phyloP scores from a whole-genome alignment of 2,797 vertebrate genomes.

The Gobio occitaniae region DNA sequence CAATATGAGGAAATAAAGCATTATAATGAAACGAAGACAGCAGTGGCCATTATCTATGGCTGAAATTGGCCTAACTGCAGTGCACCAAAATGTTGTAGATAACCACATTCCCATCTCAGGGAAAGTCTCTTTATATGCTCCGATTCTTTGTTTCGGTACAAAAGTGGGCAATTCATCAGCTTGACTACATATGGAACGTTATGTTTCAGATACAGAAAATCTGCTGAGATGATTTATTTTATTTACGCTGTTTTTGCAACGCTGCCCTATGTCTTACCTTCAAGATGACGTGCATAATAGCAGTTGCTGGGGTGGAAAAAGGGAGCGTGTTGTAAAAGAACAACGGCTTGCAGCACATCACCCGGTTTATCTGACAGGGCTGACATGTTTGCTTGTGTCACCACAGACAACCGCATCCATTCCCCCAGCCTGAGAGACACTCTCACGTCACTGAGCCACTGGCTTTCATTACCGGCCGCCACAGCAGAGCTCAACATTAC shows the following conservation, averaged over 20 bases:
- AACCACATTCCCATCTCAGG: conserved; percentile 1
- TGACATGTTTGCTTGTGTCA: conserved; percentile 26
- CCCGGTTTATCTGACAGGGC: conserved; percentile 7
- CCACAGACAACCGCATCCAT: conserved; percentile 42
- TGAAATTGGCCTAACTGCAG: conserved; percentile 10
- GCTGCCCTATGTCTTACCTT: conserved; percentile 9
- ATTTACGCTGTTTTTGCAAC: not conserved
- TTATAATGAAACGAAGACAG: not conserved
- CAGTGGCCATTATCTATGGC: not conserved
- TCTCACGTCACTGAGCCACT: conserved; percentile 40
- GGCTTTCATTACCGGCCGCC: conserved; percentile 46
- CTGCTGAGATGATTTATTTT: conserved; percentile 31
- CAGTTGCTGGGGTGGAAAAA: conserved; percentile 14
- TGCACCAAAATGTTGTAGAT: conserved; percentile 14
- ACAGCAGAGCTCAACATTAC: conserved; percentile 38
- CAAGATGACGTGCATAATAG: not conserved
- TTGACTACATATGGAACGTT: not conserved
- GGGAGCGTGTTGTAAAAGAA: not conserved
- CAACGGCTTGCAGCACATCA: conserved; percentile 13
- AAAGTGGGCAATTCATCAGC: conserved; percentile 23
- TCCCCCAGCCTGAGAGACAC: conserved; percentile 23
- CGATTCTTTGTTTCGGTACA: not conserved
- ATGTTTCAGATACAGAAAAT: conserved; percentile 7
- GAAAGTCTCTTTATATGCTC: not conserved
- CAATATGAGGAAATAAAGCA: not conserved